Base-by-base conservation (phyloP, 1,140 invertebrate species). In the Drosophila pandora region DNA sequence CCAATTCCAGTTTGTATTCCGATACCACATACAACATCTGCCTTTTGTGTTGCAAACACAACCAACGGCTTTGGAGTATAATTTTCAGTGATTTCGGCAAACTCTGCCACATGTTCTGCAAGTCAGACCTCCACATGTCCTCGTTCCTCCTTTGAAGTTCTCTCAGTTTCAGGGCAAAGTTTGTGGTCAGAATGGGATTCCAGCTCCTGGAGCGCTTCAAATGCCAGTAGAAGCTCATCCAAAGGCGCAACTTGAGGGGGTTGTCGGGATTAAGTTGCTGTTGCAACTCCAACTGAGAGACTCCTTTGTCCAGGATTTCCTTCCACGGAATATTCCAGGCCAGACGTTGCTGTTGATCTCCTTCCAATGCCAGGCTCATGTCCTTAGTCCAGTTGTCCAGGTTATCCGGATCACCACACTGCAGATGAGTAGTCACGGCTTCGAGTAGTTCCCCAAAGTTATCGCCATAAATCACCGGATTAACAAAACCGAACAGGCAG, bases 71-170 rank as follows among this genome's bases (percentile, higher is more conserved):
- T 2, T 41, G 28, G 2, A 58, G 21, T 10, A 90, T 2, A 9
- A 52, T 13, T 9, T 12, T 17, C 2, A 90, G 6, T 6, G 21
- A 6, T 17, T 12, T 25, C 0, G 80, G 80, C 17, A 89, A 59
- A 7, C 62, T 75, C 47, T 81, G 77, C 28, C 68, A 17, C 65
- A 89, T 78, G 32, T 90, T 90, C 30, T 80, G 72, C 6, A 88
- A 21, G 3, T 76, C 21, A 32, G 17, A 7, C 3, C 10, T 62
- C 64, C 65, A 58, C 1, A 9, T 2, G 2, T 47, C 5, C 2
- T 23, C 17, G 9, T 37, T n/a, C 7, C 34, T 47, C 21, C 30
- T 12, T 2, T 17, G 37, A 0, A 62, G 23, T 0, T 47, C 56
- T 43, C 41, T 39, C 41, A 88, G 21, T 12, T 54, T 72, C 54